Evolutionary conservation across 1,140 invertebrate species (phyloP), one percentile per base, ranked within the genome.

Genomic region (Conopomorpha cramerella): DNA sequence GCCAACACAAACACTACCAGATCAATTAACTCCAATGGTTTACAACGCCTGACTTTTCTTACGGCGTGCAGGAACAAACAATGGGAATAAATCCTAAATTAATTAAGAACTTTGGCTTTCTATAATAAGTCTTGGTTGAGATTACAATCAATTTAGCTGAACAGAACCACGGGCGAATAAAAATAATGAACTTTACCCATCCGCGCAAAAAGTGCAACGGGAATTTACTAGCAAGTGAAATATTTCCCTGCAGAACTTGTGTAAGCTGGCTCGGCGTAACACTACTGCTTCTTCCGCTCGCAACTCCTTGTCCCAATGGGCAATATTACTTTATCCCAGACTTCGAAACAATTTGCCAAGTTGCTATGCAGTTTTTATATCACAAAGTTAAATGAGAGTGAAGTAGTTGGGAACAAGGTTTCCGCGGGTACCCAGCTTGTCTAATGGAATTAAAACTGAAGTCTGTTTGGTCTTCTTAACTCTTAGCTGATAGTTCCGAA

Each of bases 341-440:
- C 46, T 57, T 55, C 39, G 47, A 32, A 46, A 49, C 48, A 51
- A 53, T 52, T 55, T 57, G 34, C 37, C 26, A 51, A 53, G 45
- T 52, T 45, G 41, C 44, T 51, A 34, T 18, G 36, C 26, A 32
- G 40, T 53, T 62, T 62, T 64, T 64, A 54, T 51, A 52, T 35
- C 39, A 32, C 40, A 46, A 62, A 60, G 58, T 63, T 65, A 54
- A 58, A 64, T 58, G 44, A 55, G 60, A 55, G 46, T 34, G 39
- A 46, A 59, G 44, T 51, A 55, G 50, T 61, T 64, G 46, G 36
- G 49, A 55, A 55, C 45, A 44, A 39, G 43, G 41, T 45, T 48
- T 47, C 28, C 34, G 29, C 35, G 30, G 33, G 43, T 46, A 43
- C 44, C 36, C 34, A 28, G 34, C 23, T 28, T 32, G 36, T 32